Percentiles rank a stretch among this genome's conserved stretches.
phyloP scores from a whole-genome alignment of 1,140 invertebrate species.

The Grapholita molesta region DNA sequence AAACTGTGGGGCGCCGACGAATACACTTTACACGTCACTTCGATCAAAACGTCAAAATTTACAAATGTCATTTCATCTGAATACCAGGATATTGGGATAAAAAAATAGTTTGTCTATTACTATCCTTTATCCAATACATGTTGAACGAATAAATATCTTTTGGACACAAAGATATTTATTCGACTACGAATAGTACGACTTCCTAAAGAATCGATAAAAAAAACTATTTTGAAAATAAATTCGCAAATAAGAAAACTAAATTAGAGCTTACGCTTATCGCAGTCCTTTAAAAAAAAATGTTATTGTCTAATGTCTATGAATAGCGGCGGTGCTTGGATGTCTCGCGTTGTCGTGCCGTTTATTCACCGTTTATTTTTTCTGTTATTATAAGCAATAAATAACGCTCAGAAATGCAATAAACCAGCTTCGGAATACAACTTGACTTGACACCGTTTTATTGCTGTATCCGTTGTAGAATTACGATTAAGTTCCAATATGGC shows the following conservation, averaged over 20 bases:
- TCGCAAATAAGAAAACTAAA: too few relatives aligned
- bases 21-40: slow-evolving; percentile 65
- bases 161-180: too few relatives aligned
- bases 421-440: not conserved
- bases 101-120: too few relatives aligned
- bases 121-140: too few relatives aligned
- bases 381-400: not conserved
- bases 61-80: not conserved
- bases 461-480: not conserved
- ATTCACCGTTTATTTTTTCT: not conserved
- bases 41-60: slow-evolving; percentile 21
- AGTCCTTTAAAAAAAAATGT: not conserved
- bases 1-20: slow-evolving; percentile 63
- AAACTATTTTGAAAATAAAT: too few relatives aligned
- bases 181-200: too few relatives aligned
- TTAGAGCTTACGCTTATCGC: too few relatives aligned
- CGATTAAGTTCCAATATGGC: not conserved
- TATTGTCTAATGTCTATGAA: not conserved
- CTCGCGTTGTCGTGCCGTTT: not conserved
- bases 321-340: not conserved
- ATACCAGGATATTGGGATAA: too few relatives aligned
- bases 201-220: too few relatives aligned
- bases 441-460: not conserved
- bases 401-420: not conserved
- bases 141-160: too few relatives aligned